Base-by-base conservation (phyloP, 2,797 vertebrate species). In the Tamandua tetradactyla region DNA sequence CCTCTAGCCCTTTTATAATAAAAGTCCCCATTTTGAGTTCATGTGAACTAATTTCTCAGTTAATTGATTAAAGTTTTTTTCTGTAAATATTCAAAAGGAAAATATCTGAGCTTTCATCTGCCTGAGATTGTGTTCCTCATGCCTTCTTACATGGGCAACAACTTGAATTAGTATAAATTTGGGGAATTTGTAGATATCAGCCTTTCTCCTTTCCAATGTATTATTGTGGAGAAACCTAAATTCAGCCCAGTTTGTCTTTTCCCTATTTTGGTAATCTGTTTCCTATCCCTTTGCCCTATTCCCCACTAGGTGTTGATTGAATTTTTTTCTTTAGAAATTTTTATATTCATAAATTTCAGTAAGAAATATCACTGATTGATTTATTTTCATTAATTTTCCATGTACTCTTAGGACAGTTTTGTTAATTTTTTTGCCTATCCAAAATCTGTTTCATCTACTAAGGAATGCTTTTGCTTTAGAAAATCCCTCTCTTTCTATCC, bases 11-110 rank as follows among this genome's bases (percentile, higher is more conserved):
- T 87, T 66, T 92, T 66, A 25, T 81, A 59, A 49, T 71, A 74
- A 4, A 57, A 52, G 0, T 64, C 22, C 9, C 15, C 22, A 47
- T 88, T 81, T 93, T 87, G n/a, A 75, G 23, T 84, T 85, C 14
- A 27, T 14, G 15, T 89, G 17, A 40, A 2, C 30, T 89, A 2
- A 2, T 61, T 11, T 91, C n/a, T 85, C 27, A 32, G 18, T 47
- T n/a, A n/a, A 25, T n/a, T 59, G 20, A 40, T 87, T 86, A 72
- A 64, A 89, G n/a, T 59, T 23, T 95, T 81, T 89, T 89, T 27
- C 13, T 79, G 17, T 49, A 55, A 71, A 81, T 72, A 59, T 86
- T 7, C n/a, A 49, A 18, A 76, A 61, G 57, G 10, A 25, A 71
- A 64, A n/a, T 5, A n/a, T 66, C 22, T 66, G 15, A 74, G 10